Base-by-base conservation (phyloP, 2,797 vertebrate genomes). In the Florisuga fusca region DNA sequence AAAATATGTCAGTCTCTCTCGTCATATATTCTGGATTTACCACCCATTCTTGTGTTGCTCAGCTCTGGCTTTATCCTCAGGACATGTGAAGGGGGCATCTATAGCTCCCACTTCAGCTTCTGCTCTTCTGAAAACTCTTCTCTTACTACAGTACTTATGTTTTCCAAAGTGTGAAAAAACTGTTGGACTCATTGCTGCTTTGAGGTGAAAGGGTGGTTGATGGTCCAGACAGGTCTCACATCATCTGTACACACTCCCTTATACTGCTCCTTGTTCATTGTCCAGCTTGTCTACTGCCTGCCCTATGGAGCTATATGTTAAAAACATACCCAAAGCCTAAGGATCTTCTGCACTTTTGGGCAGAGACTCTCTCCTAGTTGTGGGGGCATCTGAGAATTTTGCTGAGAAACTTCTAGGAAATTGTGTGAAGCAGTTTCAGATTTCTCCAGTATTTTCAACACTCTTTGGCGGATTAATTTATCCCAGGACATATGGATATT, bases 211-310 rank as follows among this genome's bases (percentile, higher is more conserved):
- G 25, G 36, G 7, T 3, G 41, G 34, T 6, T 73, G 61, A 72
- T 53, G 10, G 22, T 41, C 41, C 58, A 43, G 59, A 71, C 66
- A 36, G 15, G 18, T 87, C 51, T 73, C 4, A 0, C 1, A 2
- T 21, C 5, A 0, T 11, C 31, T 58, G 23, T 43, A 0, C 41
- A 17, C 12, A 1, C 16, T 43, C 15, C 12, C 12, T 81, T 10
- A 43, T 26, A 6, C 20, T 13, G 54, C 12, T 88, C 20, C 51
- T 73, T 31, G 9, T 6, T 2, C 7, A 0, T 29, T 27, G 36
- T 4, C 21, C 29, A 53, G 16, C 12, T 54, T 45, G 19, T 27
- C 41, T 61, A 31, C 33, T 61, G 55, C n/a, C 29, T 81, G 36
- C 69, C 1, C 0, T 17, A 2, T 19, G 12, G 45, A 15, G 3